Evolutionary conservation across 2,113 vertebrate species (phyloP).

Genomic region (Lethenteron reissneri): DNA sequence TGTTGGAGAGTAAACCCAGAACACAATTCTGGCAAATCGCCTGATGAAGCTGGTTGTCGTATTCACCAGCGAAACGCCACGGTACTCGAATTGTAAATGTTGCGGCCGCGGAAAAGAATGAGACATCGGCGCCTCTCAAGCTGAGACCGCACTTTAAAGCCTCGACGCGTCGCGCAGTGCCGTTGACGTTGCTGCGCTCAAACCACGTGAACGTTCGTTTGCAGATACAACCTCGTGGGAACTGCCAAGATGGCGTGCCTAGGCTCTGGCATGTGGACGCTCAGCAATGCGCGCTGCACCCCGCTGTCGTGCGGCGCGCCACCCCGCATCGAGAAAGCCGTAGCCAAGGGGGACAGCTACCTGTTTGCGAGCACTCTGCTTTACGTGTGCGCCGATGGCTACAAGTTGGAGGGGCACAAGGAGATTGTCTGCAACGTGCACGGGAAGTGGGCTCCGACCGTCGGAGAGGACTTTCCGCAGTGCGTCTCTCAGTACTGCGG

Average conservation of each 20-base stretch:
- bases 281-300: conserved; percentile 48
- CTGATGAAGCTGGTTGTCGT: too few species aligned
- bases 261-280: conserved; percentile 46
- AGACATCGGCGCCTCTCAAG: too few species aligned
- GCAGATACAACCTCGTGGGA: too few species aligned
- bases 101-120: too few species aligned
- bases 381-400: conserved; percentile 78
- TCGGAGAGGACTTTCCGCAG: conserved; percentile 32
- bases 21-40: too few species aligned
- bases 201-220: too few species aligned
- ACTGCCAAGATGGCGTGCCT: conserved; percentile 29
- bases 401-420: conserved; percentile 56
- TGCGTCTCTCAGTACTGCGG: conserved; percentile 87
- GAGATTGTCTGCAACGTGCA: conserved; percentile 60
- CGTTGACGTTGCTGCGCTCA: too few species aligned
- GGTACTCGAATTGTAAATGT: too few species aligned
- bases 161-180: too few species aligned
- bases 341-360: conserved; percentile 52
- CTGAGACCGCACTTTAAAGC: too few species aligned
- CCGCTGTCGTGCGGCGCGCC: conserved; percentile 77
- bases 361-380: conserved; percentile 66
- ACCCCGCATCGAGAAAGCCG: conserved; percentile 58
- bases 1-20: too few species aligned
- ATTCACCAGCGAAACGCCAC: too few species aligned
- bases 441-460: conserved; percentile 61